These are phyloP conservation scores for Calameuta idolon DNA, from an alignment of 2,888 invertebrate genomes.

Conservation along the genomic window DNA sequence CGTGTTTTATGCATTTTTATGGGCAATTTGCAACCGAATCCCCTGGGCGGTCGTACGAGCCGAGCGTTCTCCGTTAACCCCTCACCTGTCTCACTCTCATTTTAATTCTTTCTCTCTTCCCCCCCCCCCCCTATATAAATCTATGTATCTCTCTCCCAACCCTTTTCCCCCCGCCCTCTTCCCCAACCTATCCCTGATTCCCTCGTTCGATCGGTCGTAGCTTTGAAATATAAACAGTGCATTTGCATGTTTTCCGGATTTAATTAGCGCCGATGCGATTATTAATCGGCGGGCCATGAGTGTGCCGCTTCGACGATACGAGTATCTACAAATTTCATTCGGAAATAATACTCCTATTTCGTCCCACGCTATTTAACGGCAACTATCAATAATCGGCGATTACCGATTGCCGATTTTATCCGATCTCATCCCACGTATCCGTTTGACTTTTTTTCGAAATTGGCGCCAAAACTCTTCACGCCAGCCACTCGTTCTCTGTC, in stretches of 20 bases:
- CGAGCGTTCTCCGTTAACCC: slow-evolving; percentile 8
- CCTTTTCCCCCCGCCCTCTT: slow-evolving; percentile 33
- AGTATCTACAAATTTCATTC: not conserved
- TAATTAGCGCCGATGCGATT: slow-evolving; percentile 65
- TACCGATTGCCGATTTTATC: not conserved
- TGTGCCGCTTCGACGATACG: slow-evolving; percentile 41
- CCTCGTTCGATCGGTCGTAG: slow-evolving; percentile 35
- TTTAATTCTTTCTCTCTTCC: slow-evolving; percentile 23
- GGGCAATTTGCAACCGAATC: slow-evolving; percentile 60
- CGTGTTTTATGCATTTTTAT: slow-evolving; percentile 63
- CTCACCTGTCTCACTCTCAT: slow-evolving; percentile 20
- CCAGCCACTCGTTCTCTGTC: slow-evolving; percentile 12
- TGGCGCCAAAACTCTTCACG: slow-evolving; percentile 1
- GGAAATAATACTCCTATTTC: not conserved
- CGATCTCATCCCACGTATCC: not conserved
- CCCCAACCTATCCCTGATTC: slow-evolving; percentile 26
- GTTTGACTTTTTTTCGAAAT: not conserved
- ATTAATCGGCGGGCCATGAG: slow-evolving; percentile 57
- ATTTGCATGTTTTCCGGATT: slow-evolving; percentile 66
- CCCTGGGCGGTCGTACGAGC: slow-evolving; percentile 34
- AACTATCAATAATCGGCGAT: not conserved
- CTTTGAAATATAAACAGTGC: slow-evolving; percentile 59
- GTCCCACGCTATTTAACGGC: not conserved
- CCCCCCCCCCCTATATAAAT: slow-evolving; percentile 21
- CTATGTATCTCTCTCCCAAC: slow-evolving; percentile 28